Base-by-base conservation (phyloP, 2,113 vertebrate genomes). In the Benitochromis conjunctus region DNA sequence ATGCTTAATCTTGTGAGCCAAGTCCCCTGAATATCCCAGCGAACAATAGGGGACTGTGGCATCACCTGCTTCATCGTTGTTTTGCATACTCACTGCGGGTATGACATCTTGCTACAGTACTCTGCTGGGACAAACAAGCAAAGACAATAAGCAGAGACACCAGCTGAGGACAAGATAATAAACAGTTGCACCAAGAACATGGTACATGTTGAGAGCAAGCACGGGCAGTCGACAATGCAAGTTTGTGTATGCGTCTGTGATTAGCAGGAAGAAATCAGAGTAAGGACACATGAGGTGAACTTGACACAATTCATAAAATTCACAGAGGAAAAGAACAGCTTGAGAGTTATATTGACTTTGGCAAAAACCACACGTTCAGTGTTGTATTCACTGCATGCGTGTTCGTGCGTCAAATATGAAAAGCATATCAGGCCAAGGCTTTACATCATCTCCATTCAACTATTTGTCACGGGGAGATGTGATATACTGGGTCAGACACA, bases 91-190 rank as follows among this genome's bases (percentile, higher is more conserved):
- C 79, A 74, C 57, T 48, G n/a, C 46, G n/a, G 54, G 38, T 62
- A 57, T 85, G 88, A 91, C 85, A 88, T 91, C 80, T 79, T 5
- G 24, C 71, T 69, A 29, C 82, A 76, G 74, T 31, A 5, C 69
- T 85, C 82, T 36, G 62, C 46, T 38, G 54, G 81, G 86, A 92
- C 88, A 91, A 90, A 92, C 79, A 84, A 13, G 88, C 84, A 92
- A 90, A 93, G 86, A 92, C 92, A 94, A 92, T 90, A 94, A 91
- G 88, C 93, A 91, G 89, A 86, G 86, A 90, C 83, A 84, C 93
- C 91, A 93, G 92, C 88, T 94, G 94, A 88, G 89, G 85, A 91
- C 92, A 91, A 93, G 89, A 88, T 84, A 93, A 93, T 84, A 94
- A 94, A 95, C 94, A 94, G 82, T 26, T 78, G 82, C 79, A 79